Base-by-base conservation (phyloP, 2,113 vertebrate species). In the Calyptommatus sinebrachiatus region DNA sequence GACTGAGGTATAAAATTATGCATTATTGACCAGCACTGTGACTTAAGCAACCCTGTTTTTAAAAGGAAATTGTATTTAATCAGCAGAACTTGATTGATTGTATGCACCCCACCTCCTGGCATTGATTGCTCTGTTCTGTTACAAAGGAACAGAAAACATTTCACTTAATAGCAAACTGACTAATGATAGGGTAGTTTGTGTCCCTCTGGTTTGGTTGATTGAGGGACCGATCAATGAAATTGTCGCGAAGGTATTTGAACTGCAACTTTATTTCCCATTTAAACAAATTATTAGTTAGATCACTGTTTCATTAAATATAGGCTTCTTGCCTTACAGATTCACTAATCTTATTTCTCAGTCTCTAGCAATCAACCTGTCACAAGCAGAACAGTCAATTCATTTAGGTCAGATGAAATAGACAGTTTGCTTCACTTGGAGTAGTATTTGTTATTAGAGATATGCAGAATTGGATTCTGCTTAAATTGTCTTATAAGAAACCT, bases 121-220 rank as follows among this genome's bases (percentile, higher is more conserved):
- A 92, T 88, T 84, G 78, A 86, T 20, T 92, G 87, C 92, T 94
- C 94, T 94, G 82, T 93, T 3, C 80, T 87, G 45, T 79, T 92
- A 81, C 74, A 90, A 84, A 90, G 89, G 84, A 91, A 89, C 57
- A 90, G 82, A 92, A 92, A 92, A 79, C 85, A 86, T 90, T 87
- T 91, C 60, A 82, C 70, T 88, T 81, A 89, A 76, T 90, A 84
- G 77, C 78, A 91, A 87, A 41, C 89, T 93, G 89, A 92, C 71
- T 93, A 92, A 91, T 91, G 88, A 87, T 73, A 88, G 89, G 85
- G 86, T 85, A 84, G 85, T 82, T 90, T 90, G 85, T 93, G 80
- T 93, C 85, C 76, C 88, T 90, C 86, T 83, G 61, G 66, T 90
- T 93, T 94, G 94, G 94, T 95, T 94, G 94, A 96, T 96, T 92